Evolutionary conservation across 2,113 vertebrate species (phyloP), one percentile per base, ranked within the genome.

Genomic region (Hydrochoerus hydrochaeris): DNA sequence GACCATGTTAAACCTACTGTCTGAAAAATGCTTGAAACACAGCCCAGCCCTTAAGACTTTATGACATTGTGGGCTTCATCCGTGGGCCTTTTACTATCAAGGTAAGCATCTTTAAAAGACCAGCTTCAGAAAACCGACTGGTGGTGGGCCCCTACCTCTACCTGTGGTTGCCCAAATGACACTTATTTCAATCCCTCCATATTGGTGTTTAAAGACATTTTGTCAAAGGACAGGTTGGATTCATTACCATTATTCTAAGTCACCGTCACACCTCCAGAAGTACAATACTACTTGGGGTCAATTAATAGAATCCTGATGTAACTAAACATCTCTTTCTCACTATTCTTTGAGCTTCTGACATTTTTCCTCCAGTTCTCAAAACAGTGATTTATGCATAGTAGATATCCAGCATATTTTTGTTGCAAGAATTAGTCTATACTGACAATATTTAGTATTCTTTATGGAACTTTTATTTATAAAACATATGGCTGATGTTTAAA

Each of bases 381-480:
- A 8, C 20, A 80, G 30, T 65, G 14, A 86, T 65, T 88, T 82
- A 46, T 7, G 19, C 20, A 32, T 24, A 86, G 11, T 58, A 67
- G 13, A 69, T 67, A 32, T 11, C 22, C 16, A 12, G 20, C 28
- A 78, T 67, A 46, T 91, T 52, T 52, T 91, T 82, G 16, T 57
- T 82, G 65, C 54, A 38, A 73, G 58, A 94, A 11, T 87, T 26
- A 91, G 46, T 77, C 7, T 58, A 7, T 67, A 60, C 8, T 52
- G 38, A 77, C 1, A 54, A 35, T 19, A 16, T 52, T 35, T 32
- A 63, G 22, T 83, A 71, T 94, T 67, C 38, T 71, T 81, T 81
- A 65, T 20, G 32, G 57, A 92, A 85, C 54, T 73, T n/a, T 88
- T 80, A 32, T 83, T 91, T 65, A 60, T 30, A 62, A 71, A 95